phyloP scores from a whole-genome alignment of 37 sponge, comb jelly and placozoan genomes.

The Amphimedon queenslandica region DNA sequence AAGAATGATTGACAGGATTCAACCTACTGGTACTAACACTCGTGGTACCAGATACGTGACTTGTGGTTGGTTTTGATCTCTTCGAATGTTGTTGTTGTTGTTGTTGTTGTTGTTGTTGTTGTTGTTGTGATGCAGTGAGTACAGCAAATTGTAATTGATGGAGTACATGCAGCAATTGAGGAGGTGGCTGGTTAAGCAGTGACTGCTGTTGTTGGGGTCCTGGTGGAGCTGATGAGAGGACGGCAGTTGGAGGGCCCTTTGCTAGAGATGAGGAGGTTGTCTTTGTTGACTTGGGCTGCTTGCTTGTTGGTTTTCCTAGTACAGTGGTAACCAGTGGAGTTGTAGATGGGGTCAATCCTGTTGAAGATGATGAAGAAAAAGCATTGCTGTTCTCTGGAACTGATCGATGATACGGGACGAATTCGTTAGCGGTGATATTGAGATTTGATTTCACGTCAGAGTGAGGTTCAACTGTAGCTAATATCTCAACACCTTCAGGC shows the following conservation, averaged over 20 bases:
- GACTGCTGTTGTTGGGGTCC: background rate
- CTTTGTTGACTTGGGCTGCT: background rate
- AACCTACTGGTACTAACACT: too few relatives aligned
- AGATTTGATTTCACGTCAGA: background rate
- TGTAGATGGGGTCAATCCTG: too few relatives aligned
- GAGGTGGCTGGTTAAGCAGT: background rate
- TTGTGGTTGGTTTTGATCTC: background rate
- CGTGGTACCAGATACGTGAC: too few relatives aligned
- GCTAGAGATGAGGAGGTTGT: background rate
- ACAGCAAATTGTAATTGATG: too few relatives aligned
- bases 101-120: background rate
- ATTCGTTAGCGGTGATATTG: slow-evolving; percentile 3
- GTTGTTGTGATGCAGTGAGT: background rate
- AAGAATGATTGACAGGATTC: background rate
- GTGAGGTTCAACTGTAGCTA: background rate
- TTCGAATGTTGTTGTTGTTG: background rate
- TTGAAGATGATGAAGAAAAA: background rate
- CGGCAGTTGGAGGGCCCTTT: background rate
- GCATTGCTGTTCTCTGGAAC: background rate
- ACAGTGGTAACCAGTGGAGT: background rate
- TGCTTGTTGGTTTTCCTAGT: too few relatives aligned
- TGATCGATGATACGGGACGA: background rate
- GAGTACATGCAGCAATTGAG: background rate
- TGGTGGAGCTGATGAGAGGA: background rate
- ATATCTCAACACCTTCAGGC: background rate